phyloP scores from a whole-genome alignment of 1,140 invertebrate genomes.

The Uloborus diversus region DNA sequence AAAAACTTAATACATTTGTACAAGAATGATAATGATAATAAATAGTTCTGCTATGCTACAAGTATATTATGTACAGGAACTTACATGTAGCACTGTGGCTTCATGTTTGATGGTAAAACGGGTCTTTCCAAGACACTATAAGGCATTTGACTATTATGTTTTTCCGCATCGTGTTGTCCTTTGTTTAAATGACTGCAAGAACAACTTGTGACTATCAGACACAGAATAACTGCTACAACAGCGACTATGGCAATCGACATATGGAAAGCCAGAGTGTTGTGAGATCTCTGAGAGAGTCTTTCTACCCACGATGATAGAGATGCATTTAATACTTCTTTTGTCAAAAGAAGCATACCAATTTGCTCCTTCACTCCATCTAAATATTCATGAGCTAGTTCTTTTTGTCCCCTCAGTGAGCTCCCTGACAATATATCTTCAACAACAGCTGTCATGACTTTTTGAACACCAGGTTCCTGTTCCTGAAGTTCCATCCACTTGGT shows the following conservation, averaged over 20 bases:
- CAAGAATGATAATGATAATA: constrained; percentile 16
- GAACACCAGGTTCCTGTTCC: constrained; percentile 52
- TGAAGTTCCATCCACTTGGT: constrained; percentile 52
- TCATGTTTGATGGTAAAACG: constrained; percentile 42
- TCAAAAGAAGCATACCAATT: constrained; percentile 50
- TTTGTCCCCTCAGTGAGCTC: constrained; percentile 31
- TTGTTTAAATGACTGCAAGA: constrained; percentile 47
- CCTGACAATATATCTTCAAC: constrained; percentile 50
- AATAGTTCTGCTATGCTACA: constrained; percentile 46
- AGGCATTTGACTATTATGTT: constrained; percentile 41
- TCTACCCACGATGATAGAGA: constrained; percentile 49
- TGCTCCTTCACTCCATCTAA: constrained; percentile 55
- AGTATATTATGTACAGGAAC: not conserved
- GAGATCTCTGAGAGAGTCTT: constrained; percentile 38
- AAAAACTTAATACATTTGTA: constrained; percentile 36
- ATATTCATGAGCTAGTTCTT: constrained; percentile 39
- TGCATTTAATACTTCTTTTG: constrained; percentile 56
- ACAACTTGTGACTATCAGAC: constrained; percentile 53
- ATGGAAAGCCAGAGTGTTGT: constrained; percentile 56
- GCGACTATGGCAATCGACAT: constrained; percentile 55
- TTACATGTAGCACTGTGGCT: constrained; percentile 57
- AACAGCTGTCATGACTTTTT: constrained; percentile 34
- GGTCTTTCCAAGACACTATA: constrained; percentile 33
- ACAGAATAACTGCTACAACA: constrained; percentile 52
- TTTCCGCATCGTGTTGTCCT: constrained; percentile 40